phyloP scores from a whole-genome alignment of 2,113 vertebrate genomes.

The Mormoops blainvillei region DNA sequence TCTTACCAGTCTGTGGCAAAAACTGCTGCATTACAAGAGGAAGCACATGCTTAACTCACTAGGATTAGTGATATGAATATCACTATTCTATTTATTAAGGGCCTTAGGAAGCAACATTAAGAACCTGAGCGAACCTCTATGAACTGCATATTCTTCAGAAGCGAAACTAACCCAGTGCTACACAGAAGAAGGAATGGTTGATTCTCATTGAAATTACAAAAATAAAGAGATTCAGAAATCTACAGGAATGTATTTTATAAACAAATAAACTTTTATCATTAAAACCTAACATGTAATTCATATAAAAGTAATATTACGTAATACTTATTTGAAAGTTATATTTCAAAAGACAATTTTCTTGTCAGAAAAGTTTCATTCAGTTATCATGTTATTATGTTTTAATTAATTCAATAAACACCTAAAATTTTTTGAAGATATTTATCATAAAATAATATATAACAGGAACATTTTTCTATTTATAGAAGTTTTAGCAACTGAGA shows the following conservation, averaged over 20 bases:
- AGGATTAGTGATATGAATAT: background rate
- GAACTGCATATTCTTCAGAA: background rate
- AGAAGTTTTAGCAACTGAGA: background rate
- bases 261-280: conserved; percentile 3
- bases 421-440: background rate
- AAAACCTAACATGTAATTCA: conserved; percentile 40
- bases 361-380: background rate
- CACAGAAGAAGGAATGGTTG: background rate
- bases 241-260: background rate
- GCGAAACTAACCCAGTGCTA: background rate
- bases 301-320: background rate
- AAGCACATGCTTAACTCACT: conserved; percentile 25
- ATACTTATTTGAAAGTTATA: background rate
- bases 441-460: background rate
- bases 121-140: background rate
- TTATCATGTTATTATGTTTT: background rate
- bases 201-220: conserved; percentile 5
- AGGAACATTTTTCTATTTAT: background rate
- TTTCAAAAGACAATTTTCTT: background rate
- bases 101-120: background rate
- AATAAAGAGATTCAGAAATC: conserved; percentile 13
- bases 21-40: conserved; percentile 25
- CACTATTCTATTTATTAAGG: background rate
- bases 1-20: conserved; percentile 38
- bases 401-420: background rate